Evolutionary conservation across 2,113 vertebrate species (phyloP), one percentile per base, ranked within the genome.

Genomic region (Protomyctophum bolini): DNA sequence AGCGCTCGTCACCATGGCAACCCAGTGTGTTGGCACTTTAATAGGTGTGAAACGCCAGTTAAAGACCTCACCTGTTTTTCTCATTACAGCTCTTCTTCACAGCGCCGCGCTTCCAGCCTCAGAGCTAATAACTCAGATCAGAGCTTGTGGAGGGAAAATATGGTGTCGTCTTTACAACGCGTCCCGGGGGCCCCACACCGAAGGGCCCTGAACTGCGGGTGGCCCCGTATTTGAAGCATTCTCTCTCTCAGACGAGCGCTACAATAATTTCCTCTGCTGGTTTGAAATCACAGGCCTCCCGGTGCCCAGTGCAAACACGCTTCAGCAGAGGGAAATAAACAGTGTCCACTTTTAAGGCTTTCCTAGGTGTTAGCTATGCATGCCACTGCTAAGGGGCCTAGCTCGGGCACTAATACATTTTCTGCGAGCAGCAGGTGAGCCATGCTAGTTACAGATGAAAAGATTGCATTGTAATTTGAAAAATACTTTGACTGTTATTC

Each of bases 51-150:
- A 86, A 84, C 28, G 69, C 75, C 50, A 63, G 86, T 89, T 90
- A 88, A 90, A 88, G 10, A 63, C 77, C 83, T 84, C 86, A 86
- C 72, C 91, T 91, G 91, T 57, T 91, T 93, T 88, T 79, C 83
- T 88, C 87, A 88, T 91, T 74, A 76, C 11, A 2, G 10, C 57
- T 58, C 65, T 54, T 80, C 78, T 78, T 86, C 90, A 80, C 79
- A 71, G 66, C 70, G 74, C 63, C 57, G 10, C 1, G 15, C 67
- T 71, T 61, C 68, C n/a, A 83, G 74, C 76, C 72, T 68, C 59
- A 29, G 78, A 55, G 72, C 77, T 81, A 83, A 82, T 85, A 79
- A 79, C 76, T 81, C 73, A 82, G 77, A 83, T 87, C 84, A 70
- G 63, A 81, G 85, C 45, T 68, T 72, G 58, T 51, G 66, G 61